A percentile compares a stretch with the other conserved stretches of the same genome.
Conservation (phyloP, 2,113 vertebrate species). For the Pituophis catenifer region DNA sequence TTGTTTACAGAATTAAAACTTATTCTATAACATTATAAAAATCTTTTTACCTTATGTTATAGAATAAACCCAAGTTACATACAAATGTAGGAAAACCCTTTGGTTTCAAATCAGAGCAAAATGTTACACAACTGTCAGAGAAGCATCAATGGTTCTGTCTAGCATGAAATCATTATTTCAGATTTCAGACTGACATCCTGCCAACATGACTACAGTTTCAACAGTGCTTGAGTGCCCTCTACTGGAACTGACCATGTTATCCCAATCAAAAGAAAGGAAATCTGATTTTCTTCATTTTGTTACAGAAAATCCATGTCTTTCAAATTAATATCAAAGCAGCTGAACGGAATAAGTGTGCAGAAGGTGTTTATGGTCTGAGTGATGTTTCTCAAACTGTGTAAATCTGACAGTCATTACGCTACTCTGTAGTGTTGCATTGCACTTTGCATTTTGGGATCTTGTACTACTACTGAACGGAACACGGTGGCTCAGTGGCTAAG, state of each 20-base stretch:
- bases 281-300: neutral
- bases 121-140: neutral
- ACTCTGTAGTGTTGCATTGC: neutral
- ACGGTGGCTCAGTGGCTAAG: too few species aligned
- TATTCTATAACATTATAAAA: neutral
- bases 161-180: neutral
- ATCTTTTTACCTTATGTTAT: neutral
- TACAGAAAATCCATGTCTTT: neutral
- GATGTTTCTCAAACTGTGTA: neutral
- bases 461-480: neutral
- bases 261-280: neutral
- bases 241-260: slow-evolving; percentile 8
- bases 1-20: neutral
- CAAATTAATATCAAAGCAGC: neutral
- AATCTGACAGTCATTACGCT: neutral
- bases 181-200: neutral
- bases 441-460: neutral
- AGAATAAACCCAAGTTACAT: neutral
- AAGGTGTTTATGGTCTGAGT: neutral
- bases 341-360: neutral
- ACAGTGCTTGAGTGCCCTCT: slow-evolving; percentile 54
- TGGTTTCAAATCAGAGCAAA: neutral
- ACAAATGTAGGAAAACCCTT: neutral
- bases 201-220: rapidly evolving
- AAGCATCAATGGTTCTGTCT: rapidly evolving